phyloP scores from a whole-genome alignment of 2,888 invertebrate species.

The Hesperia comma region DNA sequence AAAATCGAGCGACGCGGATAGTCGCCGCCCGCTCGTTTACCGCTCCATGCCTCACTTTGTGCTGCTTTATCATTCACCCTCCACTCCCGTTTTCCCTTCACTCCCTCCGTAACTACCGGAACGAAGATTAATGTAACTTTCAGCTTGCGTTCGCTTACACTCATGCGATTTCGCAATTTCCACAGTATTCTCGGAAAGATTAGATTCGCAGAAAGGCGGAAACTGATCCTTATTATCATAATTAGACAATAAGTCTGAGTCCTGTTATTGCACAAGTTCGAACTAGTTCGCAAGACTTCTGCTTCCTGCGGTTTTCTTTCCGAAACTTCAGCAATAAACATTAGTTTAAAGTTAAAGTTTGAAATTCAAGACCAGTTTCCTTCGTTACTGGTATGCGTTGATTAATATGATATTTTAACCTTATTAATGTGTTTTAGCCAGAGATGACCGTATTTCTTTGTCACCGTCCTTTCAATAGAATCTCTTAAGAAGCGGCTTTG shows the following conservation, averaged over 20 bases:
- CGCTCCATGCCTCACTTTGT: conserved; percentile 30
- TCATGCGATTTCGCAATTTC: conserved; percentile 12
- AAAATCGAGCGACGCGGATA: conserved; percentile 24
- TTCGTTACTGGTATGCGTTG: too few species aligned
- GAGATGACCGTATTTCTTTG: too few species aligned
- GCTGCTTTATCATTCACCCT: conserved; percentile 25
- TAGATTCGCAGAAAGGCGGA: neutral
- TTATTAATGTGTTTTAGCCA: neutral
- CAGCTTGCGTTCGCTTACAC: conserved; percentile 1
- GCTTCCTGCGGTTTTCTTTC: conserved; percentile 10
- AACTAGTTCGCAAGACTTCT: conserved; percentile 11
- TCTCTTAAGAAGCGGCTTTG: too few species aligned
- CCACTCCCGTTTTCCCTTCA: neutral
- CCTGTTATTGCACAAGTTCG: conserved; percentile 10
- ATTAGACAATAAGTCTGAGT: conserved; percentile 12
- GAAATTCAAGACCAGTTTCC: neutral
- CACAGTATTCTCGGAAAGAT: conserved; percentile 6
- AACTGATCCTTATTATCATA: conserved; percentile 13
- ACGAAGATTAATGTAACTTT: conserved; percentile 21
- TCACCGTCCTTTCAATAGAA: too few species aligned
- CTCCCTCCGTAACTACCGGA: neutral
- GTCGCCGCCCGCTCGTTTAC: conserved; percentile 33
- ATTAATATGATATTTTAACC: neutral
- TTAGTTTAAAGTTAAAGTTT: conserved; percentile 1
- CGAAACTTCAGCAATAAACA: neutral